Conservation (phyloP, 2,888 invertebrate genomes). For the Byasa hedistus region DNA sequence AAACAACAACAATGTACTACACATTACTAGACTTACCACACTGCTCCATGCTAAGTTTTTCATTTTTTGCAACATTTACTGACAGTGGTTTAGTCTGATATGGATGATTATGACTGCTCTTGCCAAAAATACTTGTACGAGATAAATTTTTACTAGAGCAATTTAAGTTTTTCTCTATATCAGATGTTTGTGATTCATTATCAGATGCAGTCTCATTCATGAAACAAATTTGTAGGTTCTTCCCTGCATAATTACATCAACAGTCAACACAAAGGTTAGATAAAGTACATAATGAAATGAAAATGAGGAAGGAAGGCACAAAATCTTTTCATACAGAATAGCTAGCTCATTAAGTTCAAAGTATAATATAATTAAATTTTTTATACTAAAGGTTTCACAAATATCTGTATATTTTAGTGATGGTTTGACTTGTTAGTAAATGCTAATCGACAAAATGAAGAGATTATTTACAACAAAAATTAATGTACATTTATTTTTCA, state of each 20-base stretch:
- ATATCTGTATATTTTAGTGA: too few relatives aligned
- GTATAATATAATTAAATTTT: too few relatives aligned
- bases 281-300: slow-evolving; percentile 36
- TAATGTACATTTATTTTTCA: too few relatives aligned
- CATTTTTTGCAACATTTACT: slow-evolving; percentile 71
- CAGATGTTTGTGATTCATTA: slow-evolving; percentile 88
- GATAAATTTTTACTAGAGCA: slow-evolving; percentile 64
- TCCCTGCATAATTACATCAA: slow-evolving; percentile 80
- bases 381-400: too few relatives aligned
- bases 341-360: not conserved
- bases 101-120: slow-evolving; percentile 70
- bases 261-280: slow-evolving; percentile 45
- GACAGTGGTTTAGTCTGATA: slow-evolving; percentile 74
- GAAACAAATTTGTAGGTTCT: slow-evolving; percentile 97
- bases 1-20: not conserved
- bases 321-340: not conserved
- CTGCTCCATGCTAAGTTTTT: slow-evolving; percentile 65
- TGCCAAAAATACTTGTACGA: slow-evolving; percentile 68
- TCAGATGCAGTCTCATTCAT: slow-evolving; percentile 95
- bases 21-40: slow-evolving; percentile 59
- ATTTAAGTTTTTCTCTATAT: slow-evolving; percentile 81
- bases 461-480: too few relatives aligned
- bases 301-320: slow-evolving; percentile 2
- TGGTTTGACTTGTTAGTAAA: too few relatives aligned
- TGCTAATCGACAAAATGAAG: too few relatives aligned